Evolutionary conservation across 92 coral and sea anemone species (phyloP), one percentile per base, ranked within the genome.

Genomic region (Nematostella vectensis): DNA sequence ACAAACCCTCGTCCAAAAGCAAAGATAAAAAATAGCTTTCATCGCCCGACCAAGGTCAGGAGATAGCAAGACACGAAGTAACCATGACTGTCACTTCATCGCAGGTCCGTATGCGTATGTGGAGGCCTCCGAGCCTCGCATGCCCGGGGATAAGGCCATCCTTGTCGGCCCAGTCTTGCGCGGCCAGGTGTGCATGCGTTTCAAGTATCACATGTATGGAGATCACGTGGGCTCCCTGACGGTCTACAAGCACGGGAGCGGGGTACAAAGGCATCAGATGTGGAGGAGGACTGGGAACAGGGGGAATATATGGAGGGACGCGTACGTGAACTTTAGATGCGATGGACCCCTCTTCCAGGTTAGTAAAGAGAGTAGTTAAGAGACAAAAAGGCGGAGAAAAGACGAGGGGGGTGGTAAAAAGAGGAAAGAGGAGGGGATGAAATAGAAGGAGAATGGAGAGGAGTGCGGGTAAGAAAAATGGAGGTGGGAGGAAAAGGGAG

Each of bases 191-290:
- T 85, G 88, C 27, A 40, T 91, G 77, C 82, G 70, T 13, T 91
- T 91, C 58, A 81, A 81, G 58, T 91, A 91, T 42, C 93, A 91
- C 72, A 81, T 91, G 98, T 65, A 70, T 52, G 98, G 99, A 1
- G 70, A 52, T 31, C 82, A 93, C 47, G 61, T 68, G 12, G 99
- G 94, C 25, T 68, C 89, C 9, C 71, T 93, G 2, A 59, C 74
- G 43, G 75, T 93, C 9, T 79, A 81, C 54, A 70, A 83, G 54
- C 84, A 62, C 45, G 89, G 87, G 38, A 45, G 63, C 23, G 70
- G 83, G 11, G 77, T 82, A 2, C 57, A 21, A 9, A 31, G 72
- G 47, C 62, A 29, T 10, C 48, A 26, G 33, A 18, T 66, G 2
- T 93, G 99, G 99, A 71, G 47, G 49, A 79, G 73, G 54, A 67